Conservation (phyloP, 2,113 vertebrate species). For the Vanacampus margaritifer region DNA sequence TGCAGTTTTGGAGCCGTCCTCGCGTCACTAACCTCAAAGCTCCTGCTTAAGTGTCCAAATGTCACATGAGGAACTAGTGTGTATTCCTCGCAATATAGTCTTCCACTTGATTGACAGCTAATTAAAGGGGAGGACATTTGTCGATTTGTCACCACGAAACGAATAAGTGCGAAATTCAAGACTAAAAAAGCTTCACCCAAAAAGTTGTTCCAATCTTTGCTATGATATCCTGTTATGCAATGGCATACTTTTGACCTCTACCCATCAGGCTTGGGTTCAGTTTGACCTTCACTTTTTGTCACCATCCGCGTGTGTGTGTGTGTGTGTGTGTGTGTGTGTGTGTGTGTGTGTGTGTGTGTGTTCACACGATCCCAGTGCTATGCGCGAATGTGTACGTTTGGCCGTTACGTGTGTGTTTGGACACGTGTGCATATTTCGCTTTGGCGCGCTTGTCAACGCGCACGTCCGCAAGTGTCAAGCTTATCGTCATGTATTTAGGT, state of each 20-base stretch:
- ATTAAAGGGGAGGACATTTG: background rate
- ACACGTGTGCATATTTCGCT: conserved; percentile 30
- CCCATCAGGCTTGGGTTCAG: background rate
- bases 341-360: background rate
- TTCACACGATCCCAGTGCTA: background rate
- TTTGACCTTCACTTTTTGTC: conserved; percentile 7
- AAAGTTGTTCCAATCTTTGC: background rate
- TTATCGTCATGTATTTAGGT: conserved; percentile 7
- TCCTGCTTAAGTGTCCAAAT: background rate
- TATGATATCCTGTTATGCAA: background rate
- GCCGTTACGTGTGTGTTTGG: conserved; percentile 10
- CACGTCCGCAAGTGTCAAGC: conserved; percentile 22
- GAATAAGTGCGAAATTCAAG: background rate
- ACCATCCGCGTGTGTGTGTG: background rate
- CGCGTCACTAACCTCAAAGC: background rate
- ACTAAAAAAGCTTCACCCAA: background rate
- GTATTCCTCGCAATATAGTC: background rate
- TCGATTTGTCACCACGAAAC: background rate
- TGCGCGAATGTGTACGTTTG: background rate
- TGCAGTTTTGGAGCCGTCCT: background rate
- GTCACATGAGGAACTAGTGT: background rate
- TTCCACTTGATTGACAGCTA: background rate
- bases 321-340: background rate
- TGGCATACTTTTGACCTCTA: background rate
- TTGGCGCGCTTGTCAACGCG: conserved; percentile 37